These are phyloP conservation scores for Porites cylindrica DNA, from an alignment of 92 coral and sea anemone species.

Conservation along the genomic window DNA sequence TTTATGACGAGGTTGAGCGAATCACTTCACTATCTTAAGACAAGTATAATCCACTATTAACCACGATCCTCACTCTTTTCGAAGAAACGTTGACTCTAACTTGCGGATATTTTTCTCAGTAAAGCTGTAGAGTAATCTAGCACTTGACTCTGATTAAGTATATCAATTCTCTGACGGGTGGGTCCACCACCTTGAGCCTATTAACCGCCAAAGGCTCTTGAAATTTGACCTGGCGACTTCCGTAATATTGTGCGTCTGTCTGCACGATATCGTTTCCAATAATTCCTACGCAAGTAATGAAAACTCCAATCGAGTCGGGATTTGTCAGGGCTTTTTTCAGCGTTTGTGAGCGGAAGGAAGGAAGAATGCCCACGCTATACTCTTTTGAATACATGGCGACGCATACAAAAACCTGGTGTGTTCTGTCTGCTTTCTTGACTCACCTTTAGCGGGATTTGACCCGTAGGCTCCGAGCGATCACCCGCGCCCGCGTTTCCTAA, in stretches of 20 bases:
- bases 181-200: not conserved
- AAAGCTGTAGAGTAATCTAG: not conserved
- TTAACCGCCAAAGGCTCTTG: slow-evolving; percentile 1
- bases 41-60: not conserved
- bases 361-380: not conserved
- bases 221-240: slow-evolving; percentile 27
- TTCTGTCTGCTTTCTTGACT: not conserved
- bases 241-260: slow-evolving; percentile 18
- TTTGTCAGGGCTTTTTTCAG: not conserved
- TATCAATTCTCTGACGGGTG: not conserved
- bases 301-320: slow-evolving; percentile 8
- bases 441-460: slow-evolving; percentile 34
- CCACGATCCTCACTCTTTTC: not conserved
- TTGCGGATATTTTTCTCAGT: not conserved
- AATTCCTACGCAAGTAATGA: not conserved
- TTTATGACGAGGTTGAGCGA: not conserved
- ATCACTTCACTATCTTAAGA: not conserved
- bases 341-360: not conserved
- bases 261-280: not conserved
- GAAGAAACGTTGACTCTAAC: not conserved
- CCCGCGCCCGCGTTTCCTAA: slow-evolving; percentile 11
- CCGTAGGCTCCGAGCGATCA: slow-evolving; percentile 17
- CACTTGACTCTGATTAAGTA: not conserved
- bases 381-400: not conserved
- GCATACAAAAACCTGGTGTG: not conserved